Evolutionary conservation across 2,888 invertebrate species (phyloP).

Genomic region (Osmoderma eremita): DNA sequence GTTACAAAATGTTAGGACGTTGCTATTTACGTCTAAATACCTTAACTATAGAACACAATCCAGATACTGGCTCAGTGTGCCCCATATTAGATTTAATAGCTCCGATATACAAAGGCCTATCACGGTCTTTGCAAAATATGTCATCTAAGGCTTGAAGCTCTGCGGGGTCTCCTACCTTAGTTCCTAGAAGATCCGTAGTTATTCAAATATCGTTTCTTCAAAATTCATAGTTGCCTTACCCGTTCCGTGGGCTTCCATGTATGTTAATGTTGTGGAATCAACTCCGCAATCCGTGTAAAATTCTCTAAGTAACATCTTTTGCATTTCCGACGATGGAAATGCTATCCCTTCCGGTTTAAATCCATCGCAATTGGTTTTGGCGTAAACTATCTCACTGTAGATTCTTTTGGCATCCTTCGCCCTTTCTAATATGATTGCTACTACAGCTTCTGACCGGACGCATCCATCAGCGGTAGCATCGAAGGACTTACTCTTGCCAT

Average conservation of each 20-base stretch:
- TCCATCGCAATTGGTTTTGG: constrained; percentile 61
- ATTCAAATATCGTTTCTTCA: background rate
- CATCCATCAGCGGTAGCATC: constrained; percentile 87
- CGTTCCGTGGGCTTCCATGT: constrained; percentile 77
- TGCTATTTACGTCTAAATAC: constrained; percentile 61
- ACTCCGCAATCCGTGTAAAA: constrained; percentile 77
- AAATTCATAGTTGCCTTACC: constrained; percentile 7
- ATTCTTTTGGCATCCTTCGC: constrained; percentile 65
- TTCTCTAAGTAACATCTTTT: constrained; percentile 70
- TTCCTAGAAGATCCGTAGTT: constrained; percentile 65
- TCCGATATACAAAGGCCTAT: constrained; percentile 82
- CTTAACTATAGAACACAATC: constrained; percentile 85
- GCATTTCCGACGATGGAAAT: constrained; percentile 65
- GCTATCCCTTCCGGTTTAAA: constrained; percentile 61
- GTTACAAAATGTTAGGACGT: background rate
- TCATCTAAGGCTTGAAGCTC: constrained; percentile 86
- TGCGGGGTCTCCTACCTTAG: constrained; percentile 89
- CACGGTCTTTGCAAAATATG: constrained; percentile 79
- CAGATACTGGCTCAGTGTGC: constrained; percentile 88
- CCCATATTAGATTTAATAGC: constrained; percentile 95
- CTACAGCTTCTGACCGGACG: constrained; percentile 81
- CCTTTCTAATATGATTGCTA: constrained; percentile 78
- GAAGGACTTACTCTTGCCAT: constrained; percentile 91
- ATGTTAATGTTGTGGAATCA: constrained; percentile 76
- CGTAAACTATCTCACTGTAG: constrained; percentile 63